Percentiles rank a stretch among this genome's conserved stretches.
Conservation (phyloP, 1,140 invertebrate species). For the Drosophila navojoa region DNA sequence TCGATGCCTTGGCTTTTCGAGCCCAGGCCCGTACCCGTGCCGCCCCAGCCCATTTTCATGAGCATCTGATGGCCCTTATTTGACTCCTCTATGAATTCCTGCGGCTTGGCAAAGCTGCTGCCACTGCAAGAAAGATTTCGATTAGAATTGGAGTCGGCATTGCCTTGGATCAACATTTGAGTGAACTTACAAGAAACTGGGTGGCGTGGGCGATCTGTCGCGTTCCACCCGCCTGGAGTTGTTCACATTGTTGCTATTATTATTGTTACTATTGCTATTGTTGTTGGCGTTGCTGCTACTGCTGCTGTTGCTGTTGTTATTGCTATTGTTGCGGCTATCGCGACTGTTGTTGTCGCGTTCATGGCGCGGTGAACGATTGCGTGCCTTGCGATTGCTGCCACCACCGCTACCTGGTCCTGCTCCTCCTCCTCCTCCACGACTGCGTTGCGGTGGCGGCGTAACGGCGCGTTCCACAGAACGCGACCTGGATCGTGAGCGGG, state of each 20-base stretch:
- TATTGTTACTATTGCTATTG: conserved; percentile 44
- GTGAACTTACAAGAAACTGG: conserved; percentile 89
- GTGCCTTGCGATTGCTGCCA: conserved; percentile 56
- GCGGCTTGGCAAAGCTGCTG: conserved; percentile 84
- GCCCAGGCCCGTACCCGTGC: conserved; percentile 93
- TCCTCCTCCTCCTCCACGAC: conserved; percentile 48
- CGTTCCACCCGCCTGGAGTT: conserved; percentile 72
- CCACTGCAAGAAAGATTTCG: conserved; percentile 45
- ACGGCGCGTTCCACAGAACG: conserved; percentile 73
- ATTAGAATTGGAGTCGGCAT: conserved; percentile 4
- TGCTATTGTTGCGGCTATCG: conserved; percentile 52
- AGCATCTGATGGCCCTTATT: conserved; percentile 98
- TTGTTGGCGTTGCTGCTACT: conserved; percentile 37
- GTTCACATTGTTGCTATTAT: conserved; percentile 35
- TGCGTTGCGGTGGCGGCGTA: conserved; percentile 57
- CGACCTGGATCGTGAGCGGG: conserved; percentile 85
- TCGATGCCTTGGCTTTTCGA: conserved; percentile 97
- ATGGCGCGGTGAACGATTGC: conserved; percentile 74
- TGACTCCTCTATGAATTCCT: conserved; percentile 89
- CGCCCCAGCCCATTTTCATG: conserved; percentile 97
- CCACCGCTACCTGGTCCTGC: conserved; percentile 64
- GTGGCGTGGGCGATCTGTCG: conserved; percentile 90
- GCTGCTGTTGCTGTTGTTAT: conserved; percentile 32
- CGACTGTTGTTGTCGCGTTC: conserved; percentile 62
- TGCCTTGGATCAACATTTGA: too few relatives aligned